phyloP scores from a whole-genome alignment of 2,888 invertebrate species.

The Mythimna ferrago region DNA sequence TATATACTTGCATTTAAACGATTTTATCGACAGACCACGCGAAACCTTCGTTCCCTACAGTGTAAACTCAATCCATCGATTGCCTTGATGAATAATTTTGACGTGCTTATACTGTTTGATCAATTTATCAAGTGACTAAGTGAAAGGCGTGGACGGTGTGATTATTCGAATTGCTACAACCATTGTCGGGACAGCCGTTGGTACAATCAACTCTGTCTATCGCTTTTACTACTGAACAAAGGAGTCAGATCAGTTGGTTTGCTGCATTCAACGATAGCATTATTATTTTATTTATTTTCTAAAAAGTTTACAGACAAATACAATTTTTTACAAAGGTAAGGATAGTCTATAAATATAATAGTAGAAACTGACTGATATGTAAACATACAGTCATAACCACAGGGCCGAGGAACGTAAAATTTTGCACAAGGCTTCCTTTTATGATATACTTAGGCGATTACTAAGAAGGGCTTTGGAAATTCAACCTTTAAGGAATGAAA shows the following conservation, averaged over 20 bases:
- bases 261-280: not conserved
- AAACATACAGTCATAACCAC: too few relatives aligned
- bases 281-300: not conserved
- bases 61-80: slow-evolving; percentile 46
- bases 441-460: too few relatives aligned
- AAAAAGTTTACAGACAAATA: too few relatives aligned
- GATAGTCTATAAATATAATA: too few relatives aligned
- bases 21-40: slow-evolving; percentile 52
- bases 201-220: not conserved
- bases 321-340: too few relatives aligned
- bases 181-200: slow-evolving; percentile 1
- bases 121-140: slow-evolving; percentile 11
- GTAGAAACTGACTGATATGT: too few relatives aligned
- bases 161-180: not conserved
- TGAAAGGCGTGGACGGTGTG: not conserved
- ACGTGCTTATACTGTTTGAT: slow-evolving; percentile 29
- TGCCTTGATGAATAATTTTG: slow-evolving; percentile 19
- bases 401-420: too few relatives aligned
- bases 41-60: slow-evolving; percentile 31
- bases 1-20: slow-evolving; percentile 55
- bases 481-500: too few relatives aligned
- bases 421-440: too few relatives aligned
- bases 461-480: too few relatives aligned
- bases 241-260: too few relatives aligned
- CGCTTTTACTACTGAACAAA: not conserved